Percentiles rank a stretch among this genome's conserved stretches.
Evolutionary conservation across 2,113 vertebrate species (phyloP).

Genomic region (Onychostoma macrolepis): DNA sequence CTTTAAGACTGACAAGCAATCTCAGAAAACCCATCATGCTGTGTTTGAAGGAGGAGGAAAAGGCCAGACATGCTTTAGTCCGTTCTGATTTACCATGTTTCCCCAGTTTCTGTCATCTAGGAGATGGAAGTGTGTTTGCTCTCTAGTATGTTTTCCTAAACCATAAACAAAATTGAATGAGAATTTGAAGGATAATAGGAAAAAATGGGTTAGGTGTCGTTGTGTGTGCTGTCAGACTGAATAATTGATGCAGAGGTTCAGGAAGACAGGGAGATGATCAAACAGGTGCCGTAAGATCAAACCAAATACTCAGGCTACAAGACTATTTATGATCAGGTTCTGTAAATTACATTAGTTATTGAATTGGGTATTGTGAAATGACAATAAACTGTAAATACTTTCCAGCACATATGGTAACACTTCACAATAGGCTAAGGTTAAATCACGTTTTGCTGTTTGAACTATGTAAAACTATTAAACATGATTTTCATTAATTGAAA

Average conservation of each 20-base stretch:
- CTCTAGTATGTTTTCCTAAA: constrained; percentile 1
- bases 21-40: constrained; percentile 12
- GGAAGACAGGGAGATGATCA: background rate
- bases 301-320: background rate
- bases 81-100: constrained; percentile 17
- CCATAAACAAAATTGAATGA: constrained; percentile 26
- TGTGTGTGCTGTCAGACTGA: constrained; percentile 16
- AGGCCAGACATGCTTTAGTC: constrained; percentile 31
- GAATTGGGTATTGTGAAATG: background rate
- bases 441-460: background rate
- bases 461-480: too few relatives aligned
- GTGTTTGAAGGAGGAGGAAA: constrained; percentile 48
- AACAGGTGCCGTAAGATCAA: background rate
- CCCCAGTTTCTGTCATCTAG: constrained; percentile 21
- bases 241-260: constrained; percentile 1
- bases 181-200: background rate
- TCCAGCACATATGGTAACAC: background rate
- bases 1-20: constrained; percentile 57
- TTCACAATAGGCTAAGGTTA: background rate
- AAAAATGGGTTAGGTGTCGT: background rate
- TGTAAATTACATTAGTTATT: background rate
- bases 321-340: background rate
- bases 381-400: background rate
- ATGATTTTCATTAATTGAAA: too few relatives aligned
- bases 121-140: constrained; percentile 25